Evolutionary conservation across 64 coral and sea anemone genomes (phyloP), one percentile per base, ranked within the genome.

Genomic region (Stichodactyla helianthus): DNA sequence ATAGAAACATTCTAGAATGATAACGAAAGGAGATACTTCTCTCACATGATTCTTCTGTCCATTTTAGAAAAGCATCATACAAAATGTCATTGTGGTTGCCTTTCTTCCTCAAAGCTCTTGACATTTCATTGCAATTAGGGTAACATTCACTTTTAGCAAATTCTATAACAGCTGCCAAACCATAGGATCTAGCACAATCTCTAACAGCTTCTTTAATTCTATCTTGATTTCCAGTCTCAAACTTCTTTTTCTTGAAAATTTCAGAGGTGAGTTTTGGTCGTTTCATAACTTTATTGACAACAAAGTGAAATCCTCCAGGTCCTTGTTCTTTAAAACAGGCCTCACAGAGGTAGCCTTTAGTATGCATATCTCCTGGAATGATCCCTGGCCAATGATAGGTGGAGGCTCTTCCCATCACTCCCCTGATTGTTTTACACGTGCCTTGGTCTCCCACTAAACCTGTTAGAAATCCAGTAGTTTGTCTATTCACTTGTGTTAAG

Each of bases 321-420:
- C 35, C 71, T 26, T 77, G 71, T 77, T 23, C 10, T 50, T 77
- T 77, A 50, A 77, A 77, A 50, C n/a, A 23, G 35, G 71, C 71
- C 35, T 77, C 71, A 77, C 71, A 77, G n/a, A 77, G 71, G 35
- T 59, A 19, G 50, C 85, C 85, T 57, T 17, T 64, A 16, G 91
- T 19, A 54, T 93, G 91, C 86, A 93, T 78, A 50, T 89, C 91
- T 26, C 91, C 86, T 51, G 91, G 91, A 54, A 93, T 52, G 23
- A 88, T 86, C n/a, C 61, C 52, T 19, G 56, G 23, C 86, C 91
- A 93, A 14, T 82, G 64, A 84, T 81, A 85, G 16, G 86, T 25
- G 18, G 70, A 50, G 0, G 81, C 80, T 22, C 62, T 78, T 0
- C 64, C 10, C 54, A 50, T 84, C 8, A 93, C 91, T 88, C 91